phyloP scores from a whole-genome alignment of 35 echinoderm and acorn worm genomes.

The Amphiura filiformis region DNA sequence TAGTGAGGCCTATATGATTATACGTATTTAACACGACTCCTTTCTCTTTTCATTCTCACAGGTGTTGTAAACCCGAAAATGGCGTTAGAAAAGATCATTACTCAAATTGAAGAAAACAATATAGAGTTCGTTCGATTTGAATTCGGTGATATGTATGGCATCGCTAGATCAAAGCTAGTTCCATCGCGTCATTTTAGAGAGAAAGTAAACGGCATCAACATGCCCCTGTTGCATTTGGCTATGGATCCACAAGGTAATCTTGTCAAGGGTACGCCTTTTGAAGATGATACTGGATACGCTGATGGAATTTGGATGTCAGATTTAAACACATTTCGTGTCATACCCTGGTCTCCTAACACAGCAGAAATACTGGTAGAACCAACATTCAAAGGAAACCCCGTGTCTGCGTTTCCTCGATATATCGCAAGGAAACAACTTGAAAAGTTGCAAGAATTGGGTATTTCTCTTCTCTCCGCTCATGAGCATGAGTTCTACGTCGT shows the following conservation, averaged over 20 bases:
- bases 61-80: too few species aligned
- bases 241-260: slow-evolving; percentile 26
- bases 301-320: slow-evolving; percentile 65
- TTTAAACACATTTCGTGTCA: slow-evolving; percentile 55
- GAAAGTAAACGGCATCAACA: slow-evolving; percentile 22
- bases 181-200: slow-evolving; percentile 43
- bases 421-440: slow-evolving; percentile 58
- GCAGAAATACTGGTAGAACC: slow-evolving; percentile 39
- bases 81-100: not conserved
- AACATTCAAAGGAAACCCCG: not conserved
- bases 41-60: too few species aligned
- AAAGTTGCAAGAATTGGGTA: slow-evolving; percentile 28
- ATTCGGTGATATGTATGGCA: slow-evolving; percentile 23
- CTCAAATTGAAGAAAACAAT: not conserved
- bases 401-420: slow-evolving; percentile 30
- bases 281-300: slow-evolving; percentile 52
- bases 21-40: too few species aligned
- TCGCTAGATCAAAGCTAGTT: slow-evolving; percentile 27
- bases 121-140: slow-evolving; percentile 52
- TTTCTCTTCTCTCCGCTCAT: slow-evolving; percentile 39
- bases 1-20: too few species aligned
- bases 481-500: slow-evolving; percentile 87
- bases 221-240: slow-evolving; percentile 15
- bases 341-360: slow-evolving; percentile 62
- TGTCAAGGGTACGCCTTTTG: not conserved